Conservation (phyloP, 2,113 vertebrate genomes). For the Pandion haliaetus region DNA sequence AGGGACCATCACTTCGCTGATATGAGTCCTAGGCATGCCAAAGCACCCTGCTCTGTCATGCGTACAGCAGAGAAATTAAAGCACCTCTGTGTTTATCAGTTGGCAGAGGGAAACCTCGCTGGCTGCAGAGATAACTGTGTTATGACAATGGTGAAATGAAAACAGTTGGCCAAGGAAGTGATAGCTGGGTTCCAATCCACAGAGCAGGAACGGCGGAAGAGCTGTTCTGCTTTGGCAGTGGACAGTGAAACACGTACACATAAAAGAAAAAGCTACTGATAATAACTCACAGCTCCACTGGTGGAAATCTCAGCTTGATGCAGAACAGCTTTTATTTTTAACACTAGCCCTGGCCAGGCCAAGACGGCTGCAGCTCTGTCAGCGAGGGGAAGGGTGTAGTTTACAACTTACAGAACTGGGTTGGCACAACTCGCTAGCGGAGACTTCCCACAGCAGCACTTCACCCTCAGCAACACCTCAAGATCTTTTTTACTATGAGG, state of each 20-base stretch:
- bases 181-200: neutral
- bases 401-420: neutral
- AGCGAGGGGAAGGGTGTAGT: neutral
- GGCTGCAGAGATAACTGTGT: neutral
- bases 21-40: fast-evolving
- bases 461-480: neutral
- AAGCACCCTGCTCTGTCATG: neutral
- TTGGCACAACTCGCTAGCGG: neutral
- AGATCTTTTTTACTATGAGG: neutral
- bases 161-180: neutral
- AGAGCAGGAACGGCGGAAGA: neutral
- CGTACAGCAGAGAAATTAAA: neutral
- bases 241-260: neutral
- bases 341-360: neutral
- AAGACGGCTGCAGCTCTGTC: neutral
- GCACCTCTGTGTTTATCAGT: neutral
- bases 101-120: neutral
- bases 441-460: neutral
- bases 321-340: neutral
- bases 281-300: neutral
- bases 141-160: fast-evolving
- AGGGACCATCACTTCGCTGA: too few relatives aligned
- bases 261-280: neutral
- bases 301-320: neutral
- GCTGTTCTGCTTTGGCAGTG: neutral